phyloP scores from a whole-genome alignment of 2,113 vertebrate species.

The Pteronura brasiliensis region DNA sequence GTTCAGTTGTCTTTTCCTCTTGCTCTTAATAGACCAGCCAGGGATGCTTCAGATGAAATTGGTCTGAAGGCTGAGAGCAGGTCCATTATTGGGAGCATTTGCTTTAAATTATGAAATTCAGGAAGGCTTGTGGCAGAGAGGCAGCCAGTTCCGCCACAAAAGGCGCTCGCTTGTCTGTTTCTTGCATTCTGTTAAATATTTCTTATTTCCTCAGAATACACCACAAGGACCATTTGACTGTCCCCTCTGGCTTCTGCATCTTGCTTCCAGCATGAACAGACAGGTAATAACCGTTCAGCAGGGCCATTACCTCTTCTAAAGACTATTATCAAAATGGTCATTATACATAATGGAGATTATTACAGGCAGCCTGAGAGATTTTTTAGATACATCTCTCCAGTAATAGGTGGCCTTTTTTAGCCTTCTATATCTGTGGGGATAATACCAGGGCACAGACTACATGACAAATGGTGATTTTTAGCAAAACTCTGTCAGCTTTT shows the following conservation, averaged over 20 bases:
- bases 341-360: slow-evolving; percentile 93
- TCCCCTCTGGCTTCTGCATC: slow-evolving; percentile 88
- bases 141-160: slow-evolving; percentile 71
- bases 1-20: slow-evolving; percentile 54
- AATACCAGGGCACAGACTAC: slow-evolving; percentile 79
- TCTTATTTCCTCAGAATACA: slow-evolving; percentile 84
- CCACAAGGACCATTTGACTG: slow-evolving; percentile 87
- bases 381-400: slow-evolving; percentile 88
- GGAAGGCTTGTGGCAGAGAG: slow-evolving; percentile 60
- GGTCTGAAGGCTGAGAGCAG: slow-evolving; percentile 64
- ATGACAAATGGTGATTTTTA: slow-evolving; percentile 80
- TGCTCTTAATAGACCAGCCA: slow-evolving; percentile 68
- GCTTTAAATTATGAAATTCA: slow-evolving; percentile 79
- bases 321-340: slow-evolving; percentile 92
- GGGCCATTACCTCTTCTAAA: slow-evolving; percentile 89
- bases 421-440: slow-evolving; percentile 78
- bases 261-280: slow-evolving; percentile 87
- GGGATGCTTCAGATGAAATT: slow-evolving; percentile 70
- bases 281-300: slow-evolving; percentile 89
- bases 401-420: slow-evolving; percentile 87
- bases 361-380: slow-evolving; percentile 89
- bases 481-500: slow-evolving; percentile 78
- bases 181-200: slow-evolving; percentile 86
- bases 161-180: slow-evolving; percentile 81
- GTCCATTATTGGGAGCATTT: slow-evolving; percentile 67